phyloP scores from a whole-genome alignment of 2,888 invertebrate species.

The Ophioninae sp. region DNA sequence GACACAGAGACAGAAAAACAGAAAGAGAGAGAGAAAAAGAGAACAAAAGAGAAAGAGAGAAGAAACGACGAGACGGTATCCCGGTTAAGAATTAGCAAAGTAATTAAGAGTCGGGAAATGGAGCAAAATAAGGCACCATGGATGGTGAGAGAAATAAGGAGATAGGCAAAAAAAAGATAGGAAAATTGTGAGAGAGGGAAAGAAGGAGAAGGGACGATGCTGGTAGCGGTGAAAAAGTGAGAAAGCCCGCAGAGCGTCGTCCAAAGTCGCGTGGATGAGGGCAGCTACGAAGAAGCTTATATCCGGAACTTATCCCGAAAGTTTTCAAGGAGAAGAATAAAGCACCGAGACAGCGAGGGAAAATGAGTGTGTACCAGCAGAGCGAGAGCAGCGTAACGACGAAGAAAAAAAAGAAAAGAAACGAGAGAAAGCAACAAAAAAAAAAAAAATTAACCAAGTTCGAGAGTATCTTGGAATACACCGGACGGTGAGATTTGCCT shows the following conservation, averaged over 20 bases:
- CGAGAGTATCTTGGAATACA: slow-evolving; percentile 23
- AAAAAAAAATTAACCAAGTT: slow-evolving; percentile 45
- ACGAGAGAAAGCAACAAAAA: not conserved
- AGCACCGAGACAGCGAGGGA: slow-evolving; percentile 40
- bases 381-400: slow-evolving; percentile 31
- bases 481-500: slow-evolving; percentile 13
- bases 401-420: not conserved
- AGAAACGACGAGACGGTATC: slow-evolving; percentile 63
- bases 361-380: slow-evolving; percentile 43
- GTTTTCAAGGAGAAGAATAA: slow-evolving; percentile 54
- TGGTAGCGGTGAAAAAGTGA: slow-evolving; percentile 39
- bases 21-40: not conserved
- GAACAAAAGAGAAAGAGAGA: not conserved
- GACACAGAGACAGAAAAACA: not conserved
- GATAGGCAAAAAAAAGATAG: not conserved
- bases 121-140: slow-evolving; percentile 74
- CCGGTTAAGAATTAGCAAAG: slow-evolving; percentile 78
- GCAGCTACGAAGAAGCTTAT: slow-evolving; percentile 68
- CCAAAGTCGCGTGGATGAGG: slow-evolving; percentile 51
- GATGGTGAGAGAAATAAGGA: slow-evolving; percentile 8
- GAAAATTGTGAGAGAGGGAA: slow-evolving; percentile 10
- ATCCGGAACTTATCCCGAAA: slow-evolving; percentile 74
- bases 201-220: not conserved
- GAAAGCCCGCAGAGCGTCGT: slow-evolving; percentile 41
- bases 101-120: slow-evolving; percentile 79